Percentiles rank a stretch among this genome's conserved stretches.
These are phyloP conservation scores for Peromyscus attwateri DNA, from an alignment of 2,797 vertebrate species.

Conservation along the genomic window DNA sequence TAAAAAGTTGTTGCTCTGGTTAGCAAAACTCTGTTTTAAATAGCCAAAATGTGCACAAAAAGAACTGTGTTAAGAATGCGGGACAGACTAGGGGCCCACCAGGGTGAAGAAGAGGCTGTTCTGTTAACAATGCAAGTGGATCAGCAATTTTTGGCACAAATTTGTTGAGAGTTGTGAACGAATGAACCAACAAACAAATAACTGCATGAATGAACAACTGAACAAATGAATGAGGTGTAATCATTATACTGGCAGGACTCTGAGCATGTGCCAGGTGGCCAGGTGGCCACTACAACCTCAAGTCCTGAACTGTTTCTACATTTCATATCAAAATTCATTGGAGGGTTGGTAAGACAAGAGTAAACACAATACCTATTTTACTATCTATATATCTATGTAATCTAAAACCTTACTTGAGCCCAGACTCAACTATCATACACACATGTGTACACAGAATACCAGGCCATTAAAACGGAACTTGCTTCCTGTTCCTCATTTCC, in stretches of 20 bases:
- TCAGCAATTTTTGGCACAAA: background rate
- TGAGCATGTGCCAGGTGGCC: background rate
- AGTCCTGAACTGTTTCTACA: background rate
- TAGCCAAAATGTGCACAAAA: background rate
- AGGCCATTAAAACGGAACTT: background rate
- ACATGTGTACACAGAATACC: background rate
- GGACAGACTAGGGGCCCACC: background rate
- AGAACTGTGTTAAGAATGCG: background rate
- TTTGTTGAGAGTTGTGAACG: background rate
- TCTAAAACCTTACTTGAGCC: background rate
- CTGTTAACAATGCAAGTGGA: rapidly evolving
- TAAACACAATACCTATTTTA: background rate
- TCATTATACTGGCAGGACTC: background rate
- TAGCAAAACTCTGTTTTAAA: background rate
- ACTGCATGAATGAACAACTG: background rate
- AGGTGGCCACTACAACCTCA: background rate
- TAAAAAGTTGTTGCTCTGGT: background rate
- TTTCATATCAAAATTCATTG: background rate
- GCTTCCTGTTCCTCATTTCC: background rate
- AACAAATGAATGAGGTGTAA: background rate
- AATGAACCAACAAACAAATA: background rate
- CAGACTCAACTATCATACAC: background rate
- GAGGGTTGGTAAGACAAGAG: background rate
- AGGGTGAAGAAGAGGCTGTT: background rate
- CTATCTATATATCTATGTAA: background rate